These are phyloP conservation scores for Chaetorhynchus papuensis DNA, from an alignment of 2,113 vertebrate genomes.

Conservation along the genomic window DNA sequence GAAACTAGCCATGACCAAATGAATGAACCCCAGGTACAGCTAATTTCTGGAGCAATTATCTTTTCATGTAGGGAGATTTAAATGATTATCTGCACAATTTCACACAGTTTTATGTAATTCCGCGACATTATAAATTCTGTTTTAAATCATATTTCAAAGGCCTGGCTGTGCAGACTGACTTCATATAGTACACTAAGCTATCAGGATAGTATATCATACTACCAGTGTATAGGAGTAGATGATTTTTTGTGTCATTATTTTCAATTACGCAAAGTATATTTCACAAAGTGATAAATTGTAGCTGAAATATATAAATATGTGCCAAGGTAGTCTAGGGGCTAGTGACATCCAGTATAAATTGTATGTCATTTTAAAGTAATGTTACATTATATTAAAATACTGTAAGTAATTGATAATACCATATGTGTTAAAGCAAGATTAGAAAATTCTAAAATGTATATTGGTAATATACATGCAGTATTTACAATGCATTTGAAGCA, in stretches of 20 bases:
- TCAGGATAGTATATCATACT: slow-evolving; percentile 16
- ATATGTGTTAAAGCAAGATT: background rate
- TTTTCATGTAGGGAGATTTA: slow-evolving; percentile 99
- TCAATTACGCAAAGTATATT: slow-evolving; percentile 59
- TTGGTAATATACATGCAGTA: background rate
- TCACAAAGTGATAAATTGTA: slow-evolving; percentile 22
- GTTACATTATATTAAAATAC: background rate
- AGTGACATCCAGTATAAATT: background rate
- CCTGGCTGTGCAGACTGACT: slow-evolving; percentile 59
- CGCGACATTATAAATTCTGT: slow-evolving; percentile 83
- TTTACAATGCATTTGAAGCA: background rate
- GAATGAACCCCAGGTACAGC: slow-evolving; percentile 98
- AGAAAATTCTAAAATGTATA: background rate
- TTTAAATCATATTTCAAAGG: slow-evolving; percentile 89
- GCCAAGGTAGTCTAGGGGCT: background rate
- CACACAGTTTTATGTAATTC: slow-evolving; percentile 94
- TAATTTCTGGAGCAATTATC: slow-evolving; percentile 99
- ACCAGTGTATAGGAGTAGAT: background rate
- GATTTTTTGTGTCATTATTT: slow-evolving; percentile 60
- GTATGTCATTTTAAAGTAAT: slow-evolving; percentile 25
- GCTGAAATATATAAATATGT: slow-evolving; percentile 6
- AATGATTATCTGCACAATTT: slow-evolving; percentile 99
- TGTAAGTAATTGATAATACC: background rate
- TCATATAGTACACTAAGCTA: slow-evolving; percentile 57
- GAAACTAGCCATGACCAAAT: slow-evolving; percentile 99